phyloP scores from a whole-genome alignment of 2,113 vertebrate species.

The Microtus ochrogaster region DNA sequence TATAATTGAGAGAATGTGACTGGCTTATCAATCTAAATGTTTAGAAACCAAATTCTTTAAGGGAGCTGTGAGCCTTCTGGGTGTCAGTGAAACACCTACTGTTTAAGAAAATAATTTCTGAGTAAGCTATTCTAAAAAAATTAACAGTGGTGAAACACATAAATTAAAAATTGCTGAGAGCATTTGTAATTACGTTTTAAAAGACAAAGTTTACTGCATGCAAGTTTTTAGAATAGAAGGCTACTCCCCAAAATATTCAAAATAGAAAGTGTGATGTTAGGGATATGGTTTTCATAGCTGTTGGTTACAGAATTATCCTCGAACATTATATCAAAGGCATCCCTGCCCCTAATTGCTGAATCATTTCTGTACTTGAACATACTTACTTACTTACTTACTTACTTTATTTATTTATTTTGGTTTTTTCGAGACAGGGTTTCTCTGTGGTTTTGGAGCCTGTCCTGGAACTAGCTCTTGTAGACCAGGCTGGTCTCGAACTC shows the following conservation, averaged over 20 bases:
- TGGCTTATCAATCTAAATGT: neutral
- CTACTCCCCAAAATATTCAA: constrained; percentile 37
- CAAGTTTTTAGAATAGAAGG: constrained; percentile 12
- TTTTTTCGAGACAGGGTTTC: no score
- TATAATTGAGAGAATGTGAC: neutral
- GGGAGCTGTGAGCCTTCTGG: neutral
- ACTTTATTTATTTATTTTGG: no score
- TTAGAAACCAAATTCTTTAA: constrained; percentile 31
- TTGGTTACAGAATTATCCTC: constrained; percentile 43
- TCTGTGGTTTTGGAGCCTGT: no score
- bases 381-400: no score
- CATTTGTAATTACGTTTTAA: constrained; percentile 7
- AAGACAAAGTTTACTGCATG: neutral
- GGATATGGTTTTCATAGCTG: neutral
- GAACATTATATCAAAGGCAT: constrained; percentile 20
- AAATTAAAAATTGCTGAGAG: constrained; percentile 29
- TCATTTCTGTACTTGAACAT: neutral
- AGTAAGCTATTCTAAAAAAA: neutral
- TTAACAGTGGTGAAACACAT: neutral
- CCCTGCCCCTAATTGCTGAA: neutral
- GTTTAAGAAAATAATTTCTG: neutral
- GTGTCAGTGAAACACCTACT: constrained; percentile 27
- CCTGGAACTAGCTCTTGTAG: no score
- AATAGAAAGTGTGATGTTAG: neutral
- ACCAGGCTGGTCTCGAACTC: no score